These are phyloP conservation scores for Acleris literana DNA, from an alignment of 2,888 invertebrate genomes.

Conservation along the genomic window DNA sequence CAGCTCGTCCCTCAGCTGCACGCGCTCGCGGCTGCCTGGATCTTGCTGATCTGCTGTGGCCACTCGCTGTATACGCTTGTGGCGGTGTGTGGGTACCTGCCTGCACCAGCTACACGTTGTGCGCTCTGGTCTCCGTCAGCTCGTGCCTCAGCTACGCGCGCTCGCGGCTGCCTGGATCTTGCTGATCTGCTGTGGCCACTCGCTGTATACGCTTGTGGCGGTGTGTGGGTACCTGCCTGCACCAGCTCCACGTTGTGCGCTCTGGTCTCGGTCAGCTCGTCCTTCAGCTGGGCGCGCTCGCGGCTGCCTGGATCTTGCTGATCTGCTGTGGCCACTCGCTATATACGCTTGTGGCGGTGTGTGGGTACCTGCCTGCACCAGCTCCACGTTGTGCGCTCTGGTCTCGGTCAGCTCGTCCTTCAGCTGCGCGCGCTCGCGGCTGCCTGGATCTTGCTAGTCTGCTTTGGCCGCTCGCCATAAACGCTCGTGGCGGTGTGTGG, in stretches of 20 bases:
- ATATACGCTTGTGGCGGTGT: background rate
- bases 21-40: no score
- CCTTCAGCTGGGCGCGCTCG: slow-evolving; percentile 51
- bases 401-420: slow-evolving; percentile 65
- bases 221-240: slow-evolving; percentile 55
- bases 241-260: slow-evolving; percentile 65
- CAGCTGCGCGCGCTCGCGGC: slow-evolving; percentile 44
- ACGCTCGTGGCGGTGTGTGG: background rate
- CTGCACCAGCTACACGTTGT: slow-evolving; percentile 68
- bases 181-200: no score
- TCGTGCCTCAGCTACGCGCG: slow-evolving; percentile 62
- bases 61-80: no score
- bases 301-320: no score
- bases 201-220: no score
- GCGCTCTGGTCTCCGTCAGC: slow-evolving; percentile 54
- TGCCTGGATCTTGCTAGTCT: no score
- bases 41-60: no score
- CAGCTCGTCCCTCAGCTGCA: slow-evolving; percentile 65
- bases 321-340: no score
- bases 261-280: slow-evolving; percentile 62
- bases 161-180: no score
- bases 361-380: slow-evolving; percentile 64
- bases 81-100: slow-evolving; percentile 52
- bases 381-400: slow-evolving; percentile 61
- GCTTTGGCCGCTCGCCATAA: no score